Evolutionary conservation across 2,797 vertebrate genomes (phyloP), one percentile per base, ranked within the genome.

Genomic region (Poeciliopsis paucimaculata): DNA sequence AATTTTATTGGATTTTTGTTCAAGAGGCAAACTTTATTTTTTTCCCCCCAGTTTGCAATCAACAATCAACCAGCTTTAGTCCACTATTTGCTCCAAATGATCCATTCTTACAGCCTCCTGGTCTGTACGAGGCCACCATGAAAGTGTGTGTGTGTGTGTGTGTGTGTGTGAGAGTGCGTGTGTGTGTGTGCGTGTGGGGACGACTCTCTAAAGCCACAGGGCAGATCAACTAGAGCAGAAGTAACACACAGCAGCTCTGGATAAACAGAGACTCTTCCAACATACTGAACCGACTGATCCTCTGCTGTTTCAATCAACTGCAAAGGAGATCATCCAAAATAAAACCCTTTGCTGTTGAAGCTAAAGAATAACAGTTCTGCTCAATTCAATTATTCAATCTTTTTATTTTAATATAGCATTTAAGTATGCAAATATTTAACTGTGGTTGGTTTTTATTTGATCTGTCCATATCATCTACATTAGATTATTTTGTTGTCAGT

Each of bases 191-290:
- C n/a, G 51, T 26, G 53, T 41, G 81, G 47, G 75, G 82, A 71
- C 39, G 84, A 83, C 80, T 81, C 46, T 87, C 84, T 83, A 66
- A 81, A 84, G 88, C 86, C 82, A 87, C 84, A 79, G 81, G 90
- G 87, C 89, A 92, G 75, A 91, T 92, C 85, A 94, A 93, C 89
- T 93, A 91, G 93, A 94, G 92, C 92, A 92, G 91, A 92, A 93
- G 77, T 91, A 94, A 94, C 66, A 71, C 83, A 82, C 76, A 83
- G 84, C 28, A 80, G 86, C 79, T 82, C 82, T 62, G 70, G 72
- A 75, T 57, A 75, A 49, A 77, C 34, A n/a, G 45, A 82, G 31
- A 60, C n/a, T 74, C 76, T 81, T 43, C 72, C 70, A 80, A 82
- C 45, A 41, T 77, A 84, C 62, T 82, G 82, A 85, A 76, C 78